These are phyloP conservation scores for Apotomis betuletana DNA, from an alignment of 2,888 invertebrate genomes.

Conservation along the genomic window DNA sequence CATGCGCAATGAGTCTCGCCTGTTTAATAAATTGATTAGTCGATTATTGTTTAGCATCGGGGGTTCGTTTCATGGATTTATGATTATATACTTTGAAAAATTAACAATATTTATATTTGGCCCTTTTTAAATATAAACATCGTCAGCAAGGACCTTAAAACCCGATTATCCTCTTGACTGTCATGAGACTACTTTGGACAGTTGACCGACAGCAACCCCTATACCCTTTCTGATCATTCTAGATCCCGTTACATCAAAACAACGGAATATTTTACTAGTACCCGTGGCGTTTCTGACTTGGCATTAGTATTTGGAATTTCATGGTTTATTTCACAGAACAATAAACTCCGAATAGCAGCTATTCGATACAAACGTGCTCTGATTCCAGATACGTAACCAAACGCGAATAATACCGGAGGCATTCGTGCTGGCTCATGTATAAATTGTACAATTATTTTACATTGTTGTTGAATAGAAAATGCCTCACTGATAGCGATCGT, in stretches of 20 bases:
- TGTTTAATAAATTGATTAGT: constrained; percentile 25
- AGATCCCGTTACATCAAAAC: background rate
- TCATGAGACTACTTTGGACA: background rate
- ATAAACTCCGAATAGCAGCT: constrained; percentile 28
- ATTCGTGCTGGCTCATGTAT: background rate
- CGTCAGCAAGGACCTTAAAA: too few species aligned
- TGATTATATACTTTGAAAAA: background rate
- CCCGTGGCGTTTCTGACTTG: constrained; percentile 10
- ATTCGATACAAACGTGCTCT: constrained; percentile 25
- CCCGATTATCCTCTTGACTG: too few species aligned
- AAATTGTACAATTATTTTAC: constrained; percentile 3
- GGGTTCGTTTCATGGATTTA: constrained; percentile 5
- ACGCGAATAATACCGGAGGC: constrained; percentile 14
- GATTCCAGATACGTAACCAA: constrained; percentile 19
- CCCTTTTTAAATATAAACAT: too few species aligned
- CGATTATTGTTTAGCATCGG: constrained; percentile 19
- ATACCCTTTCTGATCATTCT: background rate
- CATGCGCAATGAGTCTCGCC: constrained; percentile 21
- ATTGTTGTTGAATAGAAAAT: background rate
- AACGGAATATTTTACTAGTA: constrained; percentile 17
- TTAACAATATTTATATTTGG: too few species aligned
- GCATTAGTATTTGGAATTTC: constrained; percentile 25
- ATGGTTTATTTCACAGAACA: constrained; percentile 15
- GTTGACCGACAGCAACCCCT: background rate
- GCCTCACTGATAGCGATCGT: background rate